Percentiles rank a stretch among this genome's conserved stretches.
These are phyloP conservation scores for Gymnocypris eckloni DNA, from an alignment of 2,797 vertebrate species.

Conservation along the genomic window DNA sequence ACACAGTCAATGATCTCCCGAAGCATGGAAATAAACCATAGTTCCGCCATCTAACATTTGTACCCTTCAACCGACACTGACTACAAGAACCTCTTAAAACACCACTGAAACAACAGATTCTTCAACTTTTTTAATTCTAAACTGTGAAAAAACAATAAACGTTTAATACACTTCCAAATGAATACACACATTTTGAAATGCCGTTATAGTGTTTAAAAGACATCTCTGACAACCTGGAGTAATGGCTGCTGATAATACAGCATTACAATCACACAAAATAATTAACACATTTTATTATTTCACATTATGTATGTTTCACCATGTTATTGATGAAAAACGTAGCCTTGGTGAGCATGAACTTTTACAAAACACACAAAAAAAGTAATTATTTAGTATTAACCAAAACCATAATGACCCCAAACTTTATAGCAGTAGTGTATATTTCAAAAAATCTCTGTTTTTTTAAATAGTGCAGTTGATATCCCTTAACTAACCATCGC, in stretches of 20 bases:
- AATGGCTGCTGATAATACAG: neutral
- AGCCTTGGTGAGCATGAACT: neutral
- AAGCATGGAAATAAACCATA: neutral
- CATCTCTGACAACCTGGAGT: neutral
- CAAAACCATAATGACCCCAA: no score
- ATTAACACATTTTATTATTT: neutral
- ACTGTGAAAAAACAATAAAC: neutral
- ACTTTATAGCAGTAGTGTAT: neutral
- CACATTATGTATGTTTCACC: neutral
- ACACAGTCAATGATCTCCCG: slow-evolving; percentile 6
- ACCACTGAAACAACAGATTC: neutral
- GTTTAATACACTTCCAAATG: neutral
- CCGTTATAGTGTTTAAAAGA: neutral
- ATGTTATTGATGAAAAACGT: neutral
- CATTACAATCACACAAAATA: neutral
- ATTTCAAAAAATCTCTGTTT: neutral
- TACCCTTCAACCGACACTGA: no score
- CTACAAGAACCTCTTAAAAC: neutral
- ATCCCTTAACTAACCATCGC: neutral
- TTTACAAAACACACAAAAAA: neutral
- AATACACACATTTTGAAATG: neutral
- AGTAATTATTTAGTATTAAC: no score
- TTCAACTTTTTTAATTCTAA: neutral
- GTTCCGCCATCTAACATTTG: slow-evolving; percentile 1
- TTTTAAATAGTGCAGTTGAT: neutral